Evolutionary conservation across 1,140 invertebrate species (phyloP).

Genomic region (Hyphantria cunea): DNA sequence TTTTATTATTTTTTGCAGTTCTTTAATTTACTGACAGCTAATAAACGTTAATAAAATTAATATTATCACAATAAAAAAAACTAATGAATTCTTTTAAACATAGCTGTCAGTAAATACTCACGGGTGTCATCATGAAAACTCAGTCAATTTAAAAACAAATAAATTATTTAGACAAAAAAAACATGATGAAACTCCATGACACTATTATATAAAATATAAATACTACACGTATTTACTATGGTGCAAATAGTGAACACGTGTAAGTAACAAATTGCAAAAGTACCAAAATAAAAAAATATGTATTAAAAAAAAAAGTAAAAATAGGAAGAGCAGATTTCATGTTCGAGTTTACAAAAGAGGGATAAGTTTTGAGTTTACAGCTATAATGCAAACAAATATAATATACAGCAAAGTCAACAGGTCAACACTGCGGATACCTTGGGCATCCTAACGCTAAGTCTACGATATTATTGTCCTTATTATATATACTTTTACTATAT

Average conservation of each 20-base stretch:
- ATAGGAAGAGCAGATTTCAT: conserved; percentile 59
- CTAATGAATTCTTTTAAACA: too few relatives aligned
- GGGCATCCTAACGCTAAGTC: conserved; percentile 79
- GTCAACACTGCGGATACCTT: conserved; percentile 75
- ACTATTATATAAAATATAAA: conserved; percentile 6
- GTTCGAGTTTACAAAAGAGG: conserved; percentile 60
- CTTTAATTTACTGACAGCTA: conserved; percentile 13
- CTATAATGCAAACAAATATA: conserved; percentile 48
- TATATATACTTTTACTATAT: conserved; percentile 71
- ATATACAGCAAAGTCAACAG: conserved; percentile 66
- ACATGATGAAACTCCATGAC: conserved; percentile 44
- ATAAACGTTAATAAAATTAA: background rate
- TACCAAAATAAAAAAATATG: conserved; percentile 32
- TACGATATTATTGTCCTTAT: conserved; percentile 66
- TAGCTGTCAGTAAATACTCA: conserved; percentile 24
- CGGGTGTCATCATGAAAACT: conserved; percentile 37
- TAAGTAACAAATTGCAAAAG: conserved; percentile 35
- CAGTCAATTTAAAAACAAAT: conserved; percentile 25
- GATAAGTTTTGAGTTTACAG: conserved; percentile 76
- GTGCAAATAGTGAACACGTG: conserved; percentile 16
- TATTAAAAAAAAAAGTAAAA: conserved; percentile 28
- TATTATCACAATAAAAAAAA: background rate
- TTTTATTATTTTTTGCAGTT: conserved; percentile 20
- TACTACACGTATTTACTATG: conserved; percentile 16
- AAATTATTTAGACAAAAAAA: conserved; percentile 19